phyloP scores from a whole-genome alignment of 2,888 invertebrate genomes.

The Ferrisia virgata region DNA sequence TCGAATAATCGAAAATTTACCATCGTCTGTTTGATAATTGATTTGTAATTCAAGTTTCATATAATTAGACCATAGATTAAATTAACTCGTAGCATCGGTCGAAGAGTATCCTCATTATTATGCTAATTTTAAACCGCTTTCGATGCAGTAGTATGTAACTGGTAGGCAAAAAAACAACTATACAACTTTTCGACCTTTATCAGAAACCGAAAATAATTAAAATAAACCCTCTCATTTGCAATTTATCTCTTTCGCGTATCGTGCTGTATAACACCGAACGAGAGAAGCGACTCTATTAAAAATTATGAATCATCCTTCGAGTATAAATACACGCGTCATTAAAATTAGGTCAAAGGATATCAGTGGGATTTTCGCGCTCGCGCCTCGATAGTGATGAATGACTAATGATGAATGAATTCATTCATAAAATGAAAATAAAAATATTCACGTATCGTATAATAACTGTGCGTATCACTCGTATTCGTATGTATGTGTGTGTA shows the following conservation, averaged over 20 bases:
- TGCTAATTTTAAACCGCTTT: too few species aligned
- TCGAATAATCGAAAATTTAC: too few species aligned
- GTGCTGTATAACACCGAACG: too few species aligned
- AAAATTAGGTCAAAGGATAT: background rate
- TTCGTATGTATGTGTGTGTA: background rate
- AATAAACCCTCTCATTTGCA: background rate
- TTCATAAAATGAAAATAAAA: background rate
- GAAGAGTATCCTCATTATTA: too few species aligned
- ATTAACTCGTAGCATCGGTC: too few species aligned
- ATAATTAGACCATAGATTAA: too few species aligned
- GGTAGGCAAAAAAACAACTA: too few species aligned
- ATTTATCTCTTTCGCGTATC: background rate
- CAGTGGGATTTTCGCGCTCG: background rate
- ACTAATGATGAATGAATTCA: slow-evolving; percentile 14
- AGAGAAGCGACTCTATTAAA: background rate
- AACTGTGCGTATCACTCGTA: background rate
- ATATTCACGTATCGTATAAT: background rate
- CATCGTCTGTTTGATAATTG: too few species aligned
- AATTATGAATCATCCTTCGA: background rate
- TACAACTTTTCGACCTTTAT: too few species aligned
- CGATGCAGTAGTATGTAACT: too few species aligned
- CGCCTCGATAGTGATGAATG: background rate
- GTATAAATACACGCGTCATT: background rate
- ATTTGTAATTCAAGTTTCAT: too few species aligned
- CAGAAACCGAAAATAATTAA: too few species aligned